phyloP scores from a whole-genome alignment of 2,797 vertebrate genomes.

The Lycodopsis pacificus region DNA sequence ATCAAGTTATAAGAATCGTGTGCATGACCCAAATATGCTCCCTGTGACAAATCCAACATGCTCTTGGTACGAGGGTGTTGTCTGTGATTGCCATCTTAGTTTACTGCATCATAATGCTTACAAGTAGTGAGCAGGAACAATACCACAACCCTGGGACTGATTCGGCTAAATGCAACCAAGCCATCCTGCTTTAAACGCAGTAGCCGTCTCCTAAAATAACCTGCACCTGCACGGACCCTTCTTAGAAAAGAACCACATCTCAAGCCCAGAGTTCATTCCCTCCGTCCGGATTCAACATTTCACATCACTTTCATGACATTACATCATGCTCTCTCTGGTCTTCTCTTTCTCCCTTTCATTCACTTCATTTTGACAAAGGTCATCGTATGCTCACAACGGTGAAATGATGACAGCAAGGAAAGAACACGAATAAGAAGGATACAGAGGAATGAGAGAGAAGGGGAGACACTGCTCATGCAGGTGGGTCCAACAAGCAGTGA shows the following conservation, averaged over 20 bases:
- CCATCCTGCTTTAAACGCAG: background rate
- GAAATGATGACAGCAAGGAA: constrained; percentile 17
- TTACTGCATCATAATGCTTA: background rate
- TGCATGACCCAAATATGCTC: background rate
- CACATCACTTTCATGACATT: constrained; percentile 51
- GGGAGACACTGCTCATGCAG: background rate
- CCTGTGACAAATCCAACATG: background rate
- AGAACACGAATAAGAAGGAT: constrained; percentile 23
- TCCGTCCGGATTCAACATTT: constrained; percentile 18
- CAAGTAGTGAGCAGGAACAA: background rate
- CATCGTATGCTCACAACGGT: constrained; percentile 26
- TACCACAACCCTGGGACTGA: background rate
- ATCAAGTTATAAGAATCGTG: background rate
- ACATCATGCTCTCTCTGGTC: constrained; percentile 45
- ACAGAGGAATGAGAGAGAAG: background rate
- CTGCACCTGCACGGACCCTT: background rate
- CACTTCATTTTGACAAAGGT: constrained; percentile 54
- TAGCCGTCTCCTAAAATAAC: background rate
- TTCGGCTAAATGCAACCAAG: background rate
- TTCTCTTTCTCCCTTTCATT: constrained; percentile 17
- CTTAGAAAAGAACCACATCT: background rate
- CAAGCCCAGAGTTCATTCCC: background rate
- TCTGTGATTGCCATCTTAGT: background rate
- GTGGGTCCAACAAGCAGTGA: background rate
- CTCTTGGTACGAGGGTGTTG: background rate